phyloP scores from a whole-genome alignment of 2,113 vertebrate species.

The Hippocampus barbouri region DNA sequence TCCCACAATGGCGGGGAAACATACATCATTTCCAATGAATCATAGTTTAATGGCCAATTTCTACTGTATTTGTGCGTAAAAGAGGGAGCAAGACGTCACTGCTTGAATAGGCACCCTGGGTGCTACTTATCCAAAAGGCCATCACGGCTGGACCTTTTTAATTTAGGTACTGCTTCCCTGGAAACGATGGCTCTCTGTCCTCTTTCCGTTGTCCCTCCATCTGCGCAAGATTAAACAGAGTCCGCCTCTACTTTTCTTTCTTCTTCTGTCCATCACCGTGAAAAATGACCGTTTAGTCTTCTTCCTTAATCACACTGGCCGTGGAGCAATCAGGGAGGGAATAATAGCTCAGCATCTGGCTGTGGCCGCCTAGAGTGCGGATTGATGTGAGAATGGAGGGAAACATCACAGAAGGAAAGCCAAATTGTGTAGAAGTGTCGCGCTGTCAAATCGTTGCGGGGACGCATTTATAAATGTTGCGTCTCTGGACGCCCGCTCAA shows the following conservation, averaged over 20 bases:
- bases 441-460: conserved; percentile 38
- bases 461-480: conserved; percentile 51
- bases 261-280: conserved; percentile 64
- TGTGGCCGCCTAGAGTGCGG: conserved; percentile 26
- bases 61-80: conserved; percentile 9
- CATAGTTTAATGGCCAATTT: conserved; percentile 44
- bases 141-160: conserved; percentile 50
- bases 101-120: conserved; percentile 33
- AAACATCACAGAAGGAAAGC: conserved; percentile 47
- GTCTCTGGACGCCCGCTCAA: conserved; percentile 29
- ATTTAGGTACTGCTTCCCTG: conserved; percentile 56
- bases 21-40: conserved; percentile 32
- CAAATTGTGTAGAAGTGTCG: conserved; percentile 47
- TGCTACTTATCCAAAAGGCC: conserved; percentile 66
- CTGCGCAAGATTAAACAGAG: conserved; percentile 60
- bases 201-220: conserved; percentile 41
- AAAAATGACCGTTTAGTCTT: conserved; percentile 68
- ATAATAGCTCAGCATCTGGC: conserved; percentile 54
- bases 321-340: conserved; percentile 61
- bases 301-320: conserved; percentile 59
- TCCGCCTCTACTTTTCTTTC: conserved; percentile 53
- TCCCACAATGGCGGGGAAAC: conserved; percentile 1
- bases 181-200: conserved; percentile 40
- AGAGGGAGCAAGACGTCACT: conserved; percentile 13
- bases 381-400: conserved; percentile 46